These are phyloP conservation scores for Mobula birostris DNA, from an alignment of 2,113 vertebrate species.

Conservation along the genomic window DNA sequence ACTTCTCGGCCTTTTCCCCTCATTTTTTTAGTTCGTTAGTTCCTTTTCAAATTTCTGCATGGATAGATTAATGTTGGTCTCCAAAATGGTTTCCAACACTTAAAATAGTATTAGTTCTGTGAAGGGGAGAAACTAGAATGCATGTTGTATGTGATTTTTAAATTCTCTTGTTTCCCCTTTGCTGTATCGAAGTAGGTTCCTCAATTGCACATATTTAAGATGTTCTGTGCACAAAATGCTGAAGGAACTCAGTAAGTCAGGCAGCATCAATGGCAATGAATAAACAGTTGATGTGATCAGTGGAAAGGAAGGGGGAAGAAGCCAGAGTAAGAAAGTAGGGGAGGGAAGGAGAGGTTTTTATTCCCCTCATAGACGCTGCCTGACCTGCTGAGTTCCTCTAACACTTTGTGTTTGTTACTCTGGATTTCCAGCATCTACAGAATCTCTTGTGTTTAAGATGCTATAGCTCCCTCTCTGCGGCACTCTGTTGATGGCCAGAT, in stretches of 20 bases:
- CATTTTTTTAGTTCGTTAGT: not conserved
- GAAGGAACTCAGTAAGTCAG: too few relatives aligned
- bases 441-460: not conserved
- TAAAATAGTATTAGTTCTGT: not conserved
- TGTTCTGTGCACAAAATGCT: not conserved
- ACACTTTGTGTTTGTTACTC: too few relatives aligned
- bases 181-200: not conserved
- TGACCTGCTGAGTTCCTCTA: too few relatives aligned
- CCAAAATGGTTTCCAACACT: not conserved
- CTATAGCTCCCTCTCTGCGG: not conserved
- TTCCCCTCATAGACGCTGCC: too few relatives aligned
- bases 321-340: too few relatives aligned
- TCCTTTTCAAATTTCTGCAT: constrained; percentile 1
- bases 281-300: too few relatives aligned
- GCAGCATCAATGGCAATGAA: too few relatives aligned
- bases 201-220: constrained; percentile 25
- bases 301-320: too few relatives aligned
- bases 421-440: too few relatives aligned
- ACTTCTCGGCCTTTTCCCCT: not conserved
- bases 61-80: constrained; percentile 5
- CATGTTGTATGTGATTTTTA: not conserved
- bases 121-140: not conserved
- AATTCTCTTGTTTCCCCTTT: constrained; percentile 17
- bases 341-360: too few relatives aligned
- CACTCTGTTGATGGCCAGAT: not conserved